Base-by-base conservation (phyloP, 2,113 vertebrate species). In the Tyto alba region DNA sequence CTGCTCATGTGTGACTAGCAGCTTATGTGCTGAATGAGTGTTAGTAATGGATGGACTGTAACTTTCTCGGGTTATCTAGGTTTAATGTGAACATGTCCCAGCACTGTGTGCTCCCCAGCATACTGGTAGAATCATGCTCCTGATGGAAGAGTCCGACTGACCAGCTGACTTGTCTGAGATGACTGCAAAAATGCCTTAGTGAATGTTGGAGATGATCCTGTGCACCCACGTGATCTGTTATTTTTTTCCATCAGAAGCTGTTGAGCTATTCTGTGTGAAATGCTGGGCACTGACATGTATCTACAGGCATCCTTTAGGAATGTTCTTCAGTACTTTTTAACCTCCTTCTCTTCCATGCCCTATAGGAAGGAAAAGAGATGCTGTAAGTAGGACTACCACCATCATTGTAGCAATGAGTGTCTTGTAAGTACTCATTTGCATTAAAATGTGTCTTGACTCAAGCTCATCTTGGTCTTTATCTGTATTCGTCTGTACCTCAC, bases 401-500 rank as follows among this genome's bases (percentile, higher is more conserved):
- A 97, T 98, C 72, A 97, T 98, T 93, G 92, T 98, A 92, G 91
- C 98, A 76, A 98, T 98, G 98, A 98, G 98, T 82, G 69, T 98
- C 94, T 98, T 98, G 98, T 98, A 97, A 98, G 98, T 98, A 98
- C 71, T 90, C 76, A 22, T 62, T 96, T 91, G 64, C 67, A 66
- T 91, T 94, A 67, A 89, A 90, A 59, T 19, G 22, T 73, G 74
- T 41, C 53, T 91, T 93, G 50, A 56, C 20, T 90, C 12, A 30
- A 89, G 25, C 16, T 94, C 36, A 18, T 88, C 74, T 93, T 81
- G 38, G 21, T 73, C 57, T 74, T 91, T 55, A 36, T 57, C 38
- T 94, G 53, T 56, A 38, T 68, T 78, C 78, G 16, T 66, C 55
- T 66, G 22, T 87, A 78, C 25, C 40, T 93, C 41, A 23, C 57